Evolutionary conservation across 2,888 invertebrate species (phyloP).

Genomic region (Xylota sylvarum): DNA sequence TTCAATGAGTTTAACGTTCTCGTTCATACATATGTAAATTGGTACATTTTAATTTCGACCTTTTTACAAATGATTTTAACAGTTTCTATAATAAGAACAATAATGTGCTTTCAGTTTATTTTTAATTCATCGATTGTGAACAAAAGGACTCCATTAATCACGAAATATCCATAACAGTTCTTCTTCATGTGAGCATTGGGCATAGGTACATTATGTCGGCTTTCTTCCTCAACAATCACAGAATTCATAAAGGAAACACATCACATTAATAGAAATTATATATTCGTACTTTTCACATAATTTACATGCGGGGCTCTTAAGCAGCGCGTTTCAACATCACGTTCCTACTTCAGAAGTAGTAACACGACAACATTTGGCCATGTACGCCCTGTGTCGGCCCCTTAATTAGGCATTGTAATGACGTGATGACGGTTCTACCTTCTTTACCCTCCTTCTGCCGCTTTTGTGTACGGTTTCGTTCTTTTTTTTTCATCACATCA

Average conservation of each 20-base stretch:
- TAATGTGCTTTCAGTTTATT: no score
- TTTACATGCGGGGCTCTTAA: constrained; percentile 43
- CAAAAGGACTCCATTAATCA: background rate
- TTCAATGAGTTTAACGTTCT: no score
- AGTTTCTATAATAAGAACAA: no score
- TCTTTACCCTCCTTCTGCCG: constrained; percentile 41
- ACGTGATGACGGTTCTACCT: constrained; percentile 70
- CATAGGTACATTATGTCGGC: no score
- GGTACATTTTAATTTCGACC: no score
- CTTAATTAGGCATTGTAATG: constrained; percentile 77
- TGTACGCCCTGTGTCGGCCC: constrained; percentile 71
- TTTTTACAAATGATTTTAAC: no score
- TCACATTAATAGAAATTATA: constrained; percentile 22
- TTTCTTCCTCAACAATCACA: background rate
- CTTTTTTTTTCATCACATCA: constrained; percentile 44
- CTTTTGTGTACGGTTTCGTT: constrained; percentile 22
- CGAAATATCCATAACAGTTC: background rate
- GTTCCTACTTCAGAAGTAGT: constrained; percentile 65
- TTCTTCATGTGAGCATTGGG: no score
- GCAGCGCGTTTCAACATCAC: constrained; percentile 45
- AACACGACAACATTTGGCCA: constrained; percentile 66
- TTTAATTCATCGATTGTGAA: no score
- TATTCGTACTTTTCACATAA: constrained; percentile 35
- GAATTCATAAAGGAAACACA: constrained; percentile 22
- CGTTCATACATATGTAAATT: no score